Evolutionary conservation across 2,113 vertebrate species (phyloP).

Genomic region (Diglossa brunneiventris): DNA sequence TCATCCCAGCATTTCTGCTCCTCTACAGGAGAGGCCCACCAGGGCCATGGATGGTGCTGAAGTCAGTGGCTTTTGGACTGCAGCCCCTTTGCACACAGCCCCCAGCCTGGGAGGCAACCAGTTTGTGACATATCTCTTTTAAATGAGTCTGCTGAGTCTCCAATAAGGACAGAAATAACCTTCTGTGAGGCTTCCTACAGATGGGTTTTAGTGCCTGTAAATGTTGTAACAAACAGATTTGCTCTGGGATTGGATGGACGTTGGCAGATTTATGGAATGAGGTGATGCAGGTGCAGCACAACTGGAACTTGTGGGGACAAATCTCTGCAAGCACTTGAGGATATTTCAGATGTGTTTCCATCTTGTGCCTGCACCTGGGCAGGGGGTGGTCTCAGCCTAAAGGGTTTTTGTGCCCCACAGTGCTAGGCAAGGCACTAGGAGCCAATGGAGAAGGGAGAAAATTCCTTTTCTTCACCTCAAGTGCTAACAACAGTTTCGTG

Average conservation of each 20-base stretch:
- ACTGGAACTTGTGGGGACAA: not conserved
- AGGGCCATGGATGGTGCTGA: not conserved
- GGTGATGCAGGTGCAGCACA: not conserved
- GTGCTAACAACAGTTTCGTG: not conserved
- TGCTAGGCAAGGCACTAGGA: not conserved
- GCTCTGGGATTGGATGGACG: not conserved
- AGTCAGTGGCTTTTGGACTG: not conserved
- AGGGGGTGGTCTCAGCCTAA: not conserved
- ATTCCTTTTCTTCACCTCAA: not conserved
- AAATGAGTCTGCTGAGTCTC: not conserved
- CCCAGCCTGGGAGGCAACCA: not conserved
- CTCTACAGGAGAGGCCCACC: not conserved
- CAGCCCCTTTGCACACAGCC: not conserved
- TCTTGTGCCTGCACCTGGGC: rapidly evolving
- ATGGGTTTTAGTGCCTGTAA: not conserved
- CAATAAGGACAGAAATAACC: conserved; percentile 37
- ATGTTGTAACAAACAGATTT: conserved; percentile 13
- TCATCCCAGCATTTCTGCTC: not conserved
- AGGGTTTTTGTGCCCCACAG: not conserved
- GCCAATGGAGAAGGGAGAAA: not conserved
- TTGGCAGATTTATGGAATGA: not conserved
- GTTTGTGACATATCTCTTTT: not conserved
- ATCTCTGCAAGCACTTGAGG: not conserved
- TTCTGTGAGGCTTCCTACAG: not conserved
- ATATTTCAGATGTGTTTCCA: not conserved